These are phyloP conservation scores for Catagonus wagneri DNA, from an alignment of 2,113 vertebrate species.

Conservation along the genomic window DNA sequence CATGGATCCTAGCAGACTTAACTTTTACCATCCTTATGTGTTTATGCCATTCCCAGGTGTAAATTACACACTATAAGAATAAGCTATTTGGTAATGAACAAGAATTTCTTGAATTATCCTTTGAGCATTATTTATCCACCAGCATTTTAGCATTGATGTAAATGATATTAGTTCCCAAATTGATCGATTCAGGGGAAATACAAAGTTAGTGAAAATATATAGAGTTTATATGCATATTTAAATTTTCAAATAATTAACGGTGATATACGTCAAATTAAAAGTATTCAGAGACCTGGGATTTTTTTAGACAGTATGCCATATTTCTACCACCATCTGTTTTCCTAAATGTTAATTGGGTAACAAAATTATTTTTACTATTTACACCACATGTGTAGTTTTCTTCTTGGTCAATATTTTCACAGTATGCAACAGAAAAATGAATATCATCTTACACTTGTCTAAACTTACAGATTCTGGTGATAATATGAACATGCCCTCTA, in stretches of 20 bases:
- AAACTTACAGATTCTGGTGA: neutral
- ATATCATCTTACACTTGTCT: neutral
- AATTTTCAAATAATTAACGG: neutral
- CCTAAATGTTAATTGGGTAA: neutral
- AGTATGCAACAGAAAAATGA: neutral
- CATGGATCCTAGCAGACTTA: neutral
- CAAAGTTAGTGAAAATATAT: neutral
- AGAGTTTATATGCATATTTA: neutral
- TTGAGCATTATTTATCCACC: neutral
- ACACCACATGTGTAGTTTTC: neutral
- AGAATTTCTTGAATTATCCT: neutral
- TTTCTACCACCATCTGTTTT: slow-evolving; percentile 13
- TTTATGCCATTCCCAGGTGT: neutral
- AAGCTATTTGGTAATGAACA: neutral
- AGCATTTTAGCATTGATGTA: neutral
- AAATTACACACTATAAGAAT: neutral
- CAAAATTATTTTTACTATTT: neutral
- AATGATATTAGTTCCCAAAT: neutral
- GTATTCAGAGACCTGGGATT: neutral
- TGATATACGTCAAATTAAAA: neutral
- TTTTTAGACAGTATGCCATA: neutral
- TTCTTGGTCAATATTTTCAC: neutral
- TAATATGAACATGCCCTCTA: neutral
- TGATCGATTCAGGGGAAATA: neutral
- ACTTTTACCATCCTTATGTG: neutral